Percentiles rank a stretch among this genome's conserved stretches.
Conservation (phyloP, 2,113 vertebrate species). For the Capreolus pygargus region DNA sequence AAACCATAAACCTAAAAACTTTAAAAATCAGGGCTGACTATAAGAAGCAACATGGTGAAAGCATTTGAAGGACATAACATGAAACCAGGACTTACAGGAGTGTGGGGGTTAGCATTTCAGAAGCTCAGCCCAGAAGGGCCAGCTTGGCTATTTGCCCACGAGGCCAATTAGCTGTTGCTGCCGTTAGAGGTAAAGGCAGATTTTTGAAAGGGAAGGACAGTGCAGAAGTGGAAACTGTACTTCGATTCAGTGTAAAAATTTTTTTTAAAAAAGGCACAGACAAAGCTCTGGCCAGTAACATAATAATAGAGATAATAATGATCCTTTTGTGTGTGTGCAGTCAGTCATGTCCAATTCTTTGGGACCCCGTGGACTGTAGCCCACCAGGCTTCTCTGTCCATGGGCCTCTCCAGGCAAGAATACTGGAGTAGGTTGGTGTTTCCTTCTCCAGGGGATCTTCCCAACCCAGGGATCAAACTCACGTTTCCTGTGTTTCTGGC, state of each 20-base stretch:
- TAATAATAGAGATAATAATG: not conserved
- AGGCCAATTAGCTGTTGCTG: not conserved
- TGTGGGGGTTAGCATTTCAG: not conserved
- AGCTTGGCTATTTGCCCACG: not conserved
- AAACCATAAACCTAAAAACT: not conserved
- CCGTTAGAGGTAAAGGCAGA: not conserved
- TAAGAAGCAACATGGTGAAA: not conserved
- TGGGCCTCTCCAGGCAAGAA: not conserved
- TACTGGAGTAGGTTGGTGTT: not conserved
- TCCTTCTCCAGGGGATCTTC: not conserved
- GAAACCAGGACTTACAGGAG: not conserved
- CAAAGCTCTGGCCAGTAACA: not conserved
- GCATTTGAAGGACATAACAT: not conserved
- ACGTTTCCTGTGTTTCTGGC: not conserved
- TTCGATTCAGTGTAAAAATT: not conserved
- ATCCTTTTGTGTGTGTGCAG: not conserved
- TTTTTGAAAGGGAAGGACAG: conserved; percentile 29
- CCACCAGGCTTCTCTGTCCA: not conserved
- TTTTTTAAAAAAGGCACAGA: not conserved
- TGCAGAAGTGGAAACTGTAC: not conserved
- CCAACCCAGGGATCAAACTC: not conserved
- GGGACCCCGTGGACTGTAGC: not conserved
- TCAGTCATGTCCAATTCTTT: not conserved
- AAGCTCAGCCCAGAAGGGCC: not conserved
- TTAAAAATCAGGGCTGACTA: not conserved